Evolutionary conservation across 2,113 vertebrate species (phyloP).

Genomic region (Hemichromis elongatus): DNA sequence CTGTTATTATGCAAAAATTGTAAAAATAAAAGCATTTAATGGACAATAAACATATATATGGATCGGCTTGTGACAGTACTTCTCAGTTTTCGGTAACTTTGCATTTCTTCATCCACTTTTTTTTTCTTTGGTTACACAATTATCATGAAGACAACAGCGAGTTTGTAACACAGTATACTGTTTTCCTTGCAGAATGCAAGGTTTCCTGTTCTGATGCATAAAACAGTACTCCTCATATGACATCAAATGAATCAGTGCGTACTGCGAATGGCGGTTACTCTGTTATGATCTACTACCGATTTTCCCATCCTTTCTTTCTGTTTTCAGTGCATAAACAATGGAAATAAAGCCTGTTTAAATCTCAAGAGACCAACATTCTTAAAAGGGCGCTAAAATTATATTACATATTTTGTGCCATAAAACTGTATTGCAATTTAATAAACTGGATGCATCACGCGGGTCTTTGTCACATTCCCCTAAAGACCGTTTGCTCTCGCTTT

Average conservation of each 20-base stretch:
- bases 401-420: neutral
- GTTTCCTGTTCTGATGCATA: neutral
- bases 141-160: neutral
- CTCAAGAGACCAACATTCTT: neutral
- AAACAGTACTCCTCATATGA: neutral
- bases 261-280: neutral
- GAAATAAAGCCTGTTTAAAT: neutral
- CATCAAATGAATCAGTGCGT: neutral
- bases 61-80: no score
- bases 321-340: neutral
- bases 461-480: fast-evolving
- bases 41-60: no score
- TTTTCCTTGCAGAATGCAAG: neutral
- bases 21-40: no score
- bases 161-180: neutral
- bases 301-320: neutral
- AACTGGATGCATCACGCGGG: neutral
- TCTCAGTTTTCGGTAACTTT: neutral
- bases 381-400: neutral
- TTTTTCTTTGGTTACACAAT: neutral
- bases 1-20: no score
- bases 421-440: fast-evolving
- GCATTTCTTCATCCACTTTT: fast-evolving
- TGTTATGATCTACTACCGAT: neutral
- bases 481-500: neutral